Evolutionary conservation across 2,113 vertebrate genomes (phyloP).

Genomic region (Hippocampus mohnikei): DNA sequence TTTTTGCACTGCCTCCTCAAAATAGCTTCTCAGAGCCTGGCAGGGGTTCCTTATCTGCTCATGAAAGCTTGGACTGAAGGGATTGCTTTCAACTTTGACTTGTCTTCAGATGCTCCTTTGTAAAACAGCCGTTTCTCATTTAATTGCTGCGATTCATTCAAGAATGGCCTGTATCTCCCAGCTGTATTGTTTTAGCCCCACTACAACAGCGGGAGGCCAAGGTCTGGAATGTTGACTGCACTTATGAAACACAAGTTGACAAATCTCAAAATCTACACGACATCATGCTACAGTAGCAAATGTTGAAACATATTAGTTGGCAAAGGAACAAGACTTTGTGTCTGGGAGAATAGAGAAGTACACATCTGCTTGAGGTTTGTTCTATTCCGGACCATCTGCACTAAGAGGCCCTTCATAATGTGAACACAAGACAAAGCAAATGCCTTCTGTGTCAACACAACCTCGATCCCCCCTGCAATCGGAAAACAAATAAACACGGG

Average conservation of each 20-base stretch:
- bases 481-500: slow-evolving; percentile 69
- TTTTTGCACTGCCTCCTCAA: not conserved
- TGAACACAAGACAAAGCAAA: slow-evolving; percentile 65
- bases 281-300: slow-evolving; percentile 48
- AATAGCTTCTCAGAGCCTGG: slow-evolving; percentile 7
- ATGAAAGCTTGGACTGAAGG: slow-evolving; percentile 11
- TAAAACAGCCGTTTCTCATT: slow-evolving; percentile 34
- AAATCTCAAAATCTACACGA: slow-evolving; percentile 44
- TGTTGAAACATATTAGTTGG: slow-evolving; percentile 64
- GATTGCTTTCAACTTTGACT: slow-evolving; percentile 30
- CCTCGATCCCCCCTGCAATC: slow-evolving; percentile 49
- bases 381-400: slow-evolving; percentile 52
- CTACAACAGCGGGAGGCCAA: slow-evolving; percentile 27
- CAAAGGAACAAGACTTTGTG: slow-evolving; percentile 23
- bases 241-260: slow-evolving; percentile 36
- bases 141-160: slow-evolving; percentile 49
- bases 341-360: slow-evolving; percentile 36
- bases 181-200: slow-evolving; percentile 21
- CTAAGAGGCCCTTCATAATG: slow-evolving; percentile 53
- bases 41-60: not conserved
- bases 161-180: slow-evolving; percentile 44
- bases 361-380: slow-evolving; percentile 61
- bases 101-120: slow-evolving; percentile 47
- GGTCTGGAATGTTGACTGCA: slow-evolving; percentile 28
- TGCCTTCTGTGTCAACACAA: slow-evolving; percentile 64